These are phyloP conservation scores for Bufo bufo DNA, from an alignment of 2,113 vertebrate species.

Conservation along the genomic window DNA sequence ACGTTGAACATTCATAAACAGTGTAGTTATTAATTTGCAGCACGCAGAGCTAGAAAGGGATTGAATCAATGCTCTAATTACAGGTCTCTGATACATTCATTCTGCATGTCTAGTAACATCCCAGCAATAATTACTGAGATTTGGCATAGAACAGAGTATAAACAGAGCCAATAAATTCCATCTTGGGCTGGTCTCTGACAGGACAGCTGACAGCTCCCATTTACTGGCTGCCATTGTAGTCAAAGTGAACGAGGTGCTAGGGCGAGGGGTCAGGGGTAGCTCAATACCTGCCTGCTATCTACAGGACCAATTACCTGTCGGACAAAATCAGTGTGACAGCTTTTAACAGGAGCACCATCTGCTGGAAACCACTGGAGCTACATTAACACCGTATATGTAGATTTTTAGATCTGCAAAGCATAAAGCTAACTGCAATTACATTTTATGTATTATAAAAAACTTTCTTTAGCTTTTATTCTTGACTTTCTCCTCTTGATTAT, in stretches of 20 bases:
- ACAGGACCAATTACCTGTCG: conserved; percentile 50
- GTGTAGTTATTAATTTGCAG: conserved; percentile 50
- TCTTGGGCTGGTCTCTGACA: conserved; percentile 34
- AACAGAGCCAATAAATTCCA: conserved; percentile 54
- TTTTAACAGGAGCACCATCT: conserved; percentile 49
- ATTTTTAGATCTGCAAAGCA: not conserved
- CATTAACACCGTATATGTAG: not conserved
- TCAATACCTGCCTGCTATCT: conserved; percentile 53
- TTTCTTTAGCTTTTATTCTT: not conserved
- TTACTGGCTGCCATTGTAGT: conserved; percentile 53
- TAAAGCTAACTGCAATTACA: not conserved
- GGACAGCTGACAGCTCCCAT: conserved; percentile 55
- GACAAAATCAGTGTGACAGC: conserved; percentile 25
- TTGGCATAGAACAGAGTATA: conserved; percentile 53
- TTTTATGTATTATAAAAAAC: not conserved
- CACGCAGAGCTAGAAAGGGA: not conserved
- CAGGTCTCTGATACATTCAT: conserved; percentile 55
- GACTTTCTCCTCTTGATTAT: not conserved
- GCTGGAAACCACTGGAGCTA: not conserved
- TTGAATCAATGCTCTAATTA: conserved; percentile 56
- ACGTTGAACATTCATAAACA: conserved; percentile 20
- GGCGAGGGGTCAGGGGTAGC: conserved; percentile 46
- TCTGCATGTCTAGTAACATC: conserved; percentile 56
- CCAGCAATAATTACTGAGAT: conserved; percentile 55
- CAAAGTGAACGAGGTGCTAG: conserved; percentile 44